Evolutionary conservation across 2,797 vertebrate species (phyloP).

Genomic region (Neopelma chrysocephalum): DNA sequence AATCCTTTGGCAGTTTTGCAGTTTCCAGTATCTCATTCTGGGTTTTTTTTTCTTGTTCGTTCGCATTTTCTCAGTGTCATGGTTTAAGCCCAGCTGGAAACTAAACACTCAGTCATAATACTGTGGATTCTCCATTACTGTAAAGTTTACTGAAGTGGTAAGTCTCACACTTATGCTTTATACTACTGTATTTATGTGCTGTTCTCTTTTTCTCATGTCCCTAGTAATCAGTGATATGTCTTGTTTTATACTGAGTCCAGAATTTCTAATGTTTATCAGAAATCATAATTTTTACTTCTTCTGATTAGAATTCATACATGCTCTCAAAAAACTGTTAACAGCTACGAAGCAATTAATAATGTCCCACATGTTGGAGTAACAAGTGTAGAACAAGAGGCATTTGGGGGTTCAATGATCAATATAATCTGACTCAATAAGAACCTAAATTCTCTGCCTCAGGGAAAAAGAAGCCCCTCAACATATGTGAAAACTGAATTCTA

Average conservation of each 20-base stretch:
- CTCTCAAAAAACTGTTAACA: background rate
- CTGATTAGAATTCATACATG: background rate
- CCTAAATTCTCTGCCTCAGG: background rate
- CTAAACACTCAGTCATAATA: background rate
- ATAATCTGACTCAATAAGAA: background rate
- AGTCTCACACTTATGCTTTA: background rate
- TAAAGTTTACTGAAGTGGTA: background rate
- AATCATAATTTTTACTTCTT: background rate
- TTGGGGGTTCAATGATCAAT: background rate
- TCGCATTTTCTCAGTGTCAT: background rate
- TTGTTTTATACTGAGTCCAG: background rate
- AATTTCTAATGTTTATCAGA: background rate
- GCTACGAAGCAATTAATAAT: background rate
- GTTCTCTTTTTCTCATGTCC: background rate
- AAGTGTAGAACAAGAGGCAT: background rate
- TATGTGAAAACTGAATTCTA: constrained; percentile 14
- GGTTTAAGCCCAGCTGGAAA: background rate
- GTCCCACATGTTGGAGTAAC: background rate
- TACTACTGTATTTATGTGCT: background rate
- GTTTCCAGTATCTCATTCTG: background rate
- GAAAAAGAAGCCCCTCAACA: background rate
- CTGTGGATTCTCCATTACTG: background rate
- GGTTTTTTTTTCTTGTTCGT: background rate
- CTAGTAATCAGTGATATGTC: background rate
- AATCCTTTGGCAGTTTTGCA: background rate